Conservation (phyloP, 2,888 invertebrate species). For the Ichneumon xanthorius region DNA sequence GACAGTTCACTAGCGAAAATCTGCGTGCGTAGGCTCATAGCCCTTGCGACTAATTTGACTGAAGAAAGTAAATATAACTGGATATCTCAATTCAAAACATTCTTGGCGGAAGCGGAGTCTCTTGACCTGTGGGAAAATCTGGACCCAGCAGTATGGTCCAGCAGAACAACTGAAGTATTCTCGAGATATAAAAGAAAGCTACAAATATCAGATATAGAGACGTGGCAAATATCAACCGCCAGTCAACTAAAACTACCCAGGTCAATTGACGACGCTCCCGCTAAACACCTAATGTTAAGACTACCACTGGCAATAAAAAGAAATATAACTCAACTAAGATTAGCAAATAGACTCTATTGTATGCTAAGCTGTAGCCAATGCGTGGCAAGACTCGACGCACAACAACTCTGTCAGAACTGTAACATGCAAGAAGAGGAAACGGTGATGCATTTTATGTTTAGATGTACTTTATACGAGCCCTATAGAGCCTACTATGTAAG, state of each 20-base stretch:
- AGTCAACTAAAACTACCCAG: not conserved
- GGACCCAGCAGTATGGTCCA: not conserved
- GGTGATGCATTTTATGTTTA: constrained; percentile 5
- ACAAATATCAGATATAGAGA: not conserved
- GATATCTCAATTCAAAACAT: constrained; percentile 6
- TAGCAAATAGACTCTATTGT: not conserved
- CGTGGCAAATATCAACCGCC: not conserved
- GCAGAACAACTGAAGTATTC: not conserved
- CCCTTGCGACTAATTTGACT: not conserved
- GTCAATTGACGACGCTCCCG: not conserved
- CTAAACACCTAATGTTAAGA: not conserved
- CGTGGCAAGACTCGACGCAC: not conserved
- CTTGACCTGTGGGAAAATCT: not conserved
- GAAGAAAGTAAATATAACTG: not conserved
- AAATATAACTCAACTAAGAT: constrained; percentile 11
- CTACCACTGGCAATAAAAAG: constrained; percentile 21
- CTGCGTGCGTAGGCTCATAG: constrained; percentile 15
- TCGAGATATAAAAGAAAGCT: not conserved
- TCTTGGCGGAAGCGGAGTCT: not conserved
- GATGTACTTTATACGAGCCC: constrained; percentile 14
- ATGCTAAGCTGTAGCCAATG: not conserved
- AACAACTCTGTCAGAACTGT: constrained; percentile 2
- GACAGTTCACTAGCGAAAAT: constrained; percentile 27
- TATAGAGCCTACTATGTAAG: constrained; percentile 8
- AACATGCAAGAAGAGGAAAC: constrained; percentile 17